Evolutionary conservation across 2,113 vertebrate species (phyloP).

Genomic region (Dolichotis patagonum): DNA sequence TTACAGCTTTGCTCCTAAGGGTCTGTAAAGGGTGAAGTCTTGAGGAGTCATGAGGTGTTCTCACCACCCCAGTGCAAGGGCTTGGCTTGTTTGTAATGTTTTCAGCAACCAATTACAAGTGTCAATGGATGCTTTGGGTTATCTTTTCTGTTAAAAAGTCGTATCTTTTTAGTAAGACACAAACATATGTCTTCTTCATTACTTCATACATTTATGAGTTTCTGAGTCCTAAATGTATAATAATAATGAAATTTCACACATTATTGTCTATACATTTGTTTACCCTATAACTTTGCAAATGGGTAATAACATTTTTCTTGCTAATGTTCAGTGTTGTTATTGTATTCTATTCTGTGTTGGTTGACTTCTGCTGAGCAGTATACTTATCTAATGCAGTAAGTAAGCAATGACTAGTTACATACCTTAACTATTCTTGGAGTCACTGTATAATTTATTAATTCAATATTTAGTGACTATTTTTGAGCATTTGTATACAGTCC

Average conservation of each 20-base stretch:
- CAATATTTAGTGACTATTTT: background rate
- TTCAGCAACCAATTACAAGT: background rate
- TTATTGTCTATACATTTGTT: background rate
- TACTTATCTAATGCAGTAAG: background rate
- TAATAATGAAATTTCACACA: background rate
- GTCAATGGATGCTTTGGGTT: background rate
- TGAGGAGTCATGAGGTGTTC: background rate
- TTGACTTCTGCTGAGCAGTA: background rate
- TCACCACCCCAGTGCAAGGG: background rate
- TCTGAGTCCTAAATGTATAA: background rate
- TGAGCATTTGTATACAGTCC: background rate
- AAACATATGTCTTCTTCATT: background rate
- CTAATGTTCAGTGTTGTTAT: background rate
- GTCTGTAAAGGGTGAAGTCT: background rate
- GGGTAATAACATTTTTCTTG: background rate
- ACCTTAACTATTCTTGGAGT: background rate
- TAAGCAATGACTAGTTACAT: background rate
- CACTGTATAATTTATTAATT: background rate
- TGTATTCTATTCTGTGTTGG: background rate
- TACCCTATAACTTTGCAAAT: background rate
- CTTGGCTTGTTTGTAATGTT: background rate
- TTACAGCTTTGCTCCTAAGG: background rate
- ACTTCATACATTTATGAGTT: too few species aligned
- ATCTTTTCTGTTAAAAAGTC: too few species aligned
- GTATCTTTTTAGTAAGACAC: background rate